Evolutionary conservation across 53 echinoderm and acorn worm species (phyloP).

Genomic region (Hippasteria phrygiana): DNA sequence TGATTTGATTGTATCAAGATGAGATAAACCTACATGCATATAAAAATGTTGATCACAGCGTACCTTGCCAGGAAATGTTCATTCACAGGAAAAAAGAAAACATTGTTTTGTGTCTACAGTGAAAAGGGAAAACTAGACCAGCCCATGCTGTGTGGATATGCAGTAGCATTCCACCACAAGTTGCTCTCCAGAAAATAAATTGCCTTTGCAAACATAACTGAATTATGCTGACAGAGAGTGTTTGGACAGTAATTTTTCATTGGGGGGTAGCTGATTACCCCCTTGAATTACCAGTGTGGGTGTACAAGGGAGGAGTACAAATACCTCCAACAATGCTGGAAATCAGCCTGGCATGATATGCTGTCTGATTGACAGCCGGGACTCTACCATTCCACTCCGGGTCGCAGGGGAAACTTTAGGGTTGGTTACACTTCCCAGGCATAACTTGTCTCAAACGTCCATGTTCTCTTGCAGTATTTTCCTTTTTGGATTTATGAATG

Average conservation of each 20-base stretch:
- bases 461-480: too few relatives aligned
- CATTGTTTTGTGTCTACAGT: conserved; percentile 19
- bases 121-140: background rate
- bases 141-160: background rate
- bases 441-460: too few relatives aligned
- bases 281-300: conserved; percentile 71
- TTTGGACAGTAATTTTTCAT: conserved; percentile 83
- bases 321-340: conserved; percentile 65
- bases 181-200: conserved; percentile 62
- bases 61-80: too few relatives aligned
- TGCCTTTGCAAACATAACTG: conserved; percentile 73
- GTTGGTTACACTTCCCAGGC: too few relatives aligned
- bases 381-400: conserved; percentile 48
- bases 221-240: conserved; percentile 74
- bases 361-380: conserved; percentile 64
- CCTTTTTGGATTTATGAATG: background rate
- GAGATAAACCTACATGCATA: too few relatives aligned
- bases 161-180: conserved; percentile 60
- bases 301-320: conserved; percentile 70
- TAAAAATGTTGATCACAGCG: too few relatives aligned
- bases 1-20: too few relatives aligned
- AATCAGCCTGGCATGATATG: conserved; percentile 67
- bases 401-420: conserved; percentile 6
- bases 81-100: conserved; percentile 33
- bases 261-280: conserved; percentile 75